Conservation (phyloP, 2,113 vertebrate species). For the Xyrauchen texanus region DNA sequence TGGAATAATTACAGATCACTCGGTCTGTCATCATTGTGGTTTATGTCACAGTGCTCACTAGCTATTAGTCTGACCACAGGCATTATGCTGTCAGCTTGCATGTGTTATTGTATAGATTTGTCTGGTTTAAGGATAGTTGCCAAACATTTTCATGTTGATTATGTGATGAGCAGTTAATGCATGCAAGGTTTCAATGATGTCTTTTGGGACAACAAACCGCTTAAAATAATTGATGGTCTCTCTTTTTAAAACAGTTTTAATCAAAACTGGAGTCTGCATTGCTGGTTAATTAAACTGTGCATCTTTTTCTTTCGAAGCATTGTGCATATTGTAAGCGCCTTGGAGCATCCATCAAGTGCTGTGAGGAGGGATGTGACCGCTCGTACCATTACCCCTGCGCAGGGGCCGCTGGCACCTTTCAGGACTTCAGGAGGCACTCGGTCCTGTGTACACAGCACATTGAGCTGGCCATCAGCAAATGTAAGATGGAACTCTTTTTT, state of each 20-base stretch:
- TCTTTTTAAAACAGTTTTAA: too few species aligned
- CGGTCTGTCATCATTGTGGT: constrained; percentile 25
- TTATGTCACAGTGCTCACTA: neutral
- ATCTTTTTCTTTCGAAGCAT: constrained; percentile 74
- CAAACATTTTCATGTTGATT: neutral
- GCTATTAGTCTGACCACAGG: constrained; percentile 27
- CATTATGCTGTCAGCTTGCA: constrained; percentile 25
- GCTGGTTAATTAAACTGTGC: constrained; percentile 24
- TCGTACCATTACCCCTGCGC: constrained; percentile 98
- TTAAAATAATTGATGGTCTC: neutral
- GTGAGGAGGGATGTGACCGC: constrained; percentile 96
- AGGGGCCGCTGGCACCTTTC: constrained; percentile 94
- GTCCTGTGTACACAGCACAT: constrained; percentile 96
- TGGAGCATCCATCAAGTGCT: constrained; percentile 99
- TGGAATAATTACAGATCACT: constrained; percentile 12
- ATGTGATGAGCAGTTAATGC: neutral
- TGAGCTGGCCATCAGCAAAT: constrained; percentile 90
- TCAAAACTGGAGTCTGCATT: too few species aligned
- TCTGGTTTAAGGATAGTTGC: neutral
- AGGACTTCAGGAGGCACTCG: constrained; percentile 89
- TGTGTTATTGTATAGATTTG: constrained; percentile 9
- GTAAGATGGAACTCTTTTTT: constrained; percentile 73
- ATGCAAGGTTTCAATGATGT: neutral
- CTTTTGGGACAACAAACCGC: neutral
- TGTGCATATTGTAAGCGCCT: constrained; percentile 99